phyloP scores from a whole-genome alignment of 1,140 invertebrate genomes.

The Argopecten irradians region DNA sequence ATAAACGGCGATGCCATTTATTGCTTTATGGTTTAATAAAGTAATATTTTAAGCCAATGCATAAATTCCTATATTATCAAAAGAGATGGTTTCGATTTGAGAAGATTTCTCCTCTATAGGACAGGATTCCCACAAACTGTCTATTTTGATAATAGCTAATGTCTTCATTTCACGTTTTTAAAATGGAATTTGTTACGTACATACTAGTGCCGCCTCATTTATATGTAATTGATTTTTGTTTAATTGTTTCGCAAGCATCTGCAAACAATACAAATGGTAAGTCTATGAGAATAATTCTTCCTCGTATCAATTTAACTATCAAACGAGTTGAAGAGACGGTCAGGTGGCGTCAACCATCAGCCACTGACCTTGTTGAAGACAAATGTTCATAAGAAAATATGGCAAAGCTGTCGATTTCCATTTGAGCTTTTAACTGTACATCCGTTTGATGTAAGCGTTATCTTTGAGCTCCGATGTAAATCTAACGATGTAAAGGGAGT shows the following conservation, averaged over 20 bases:
- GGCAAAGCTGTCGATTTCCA: background rate
- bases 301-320: background rate
- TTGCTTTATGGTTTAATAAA: too few relatives aligned
- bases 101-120: too few relatives aligned
- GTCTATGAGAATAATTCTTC: background rate
- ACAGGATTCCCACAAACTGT: too few relatives aligned
- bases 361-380: background rate
- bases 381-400: background rate
- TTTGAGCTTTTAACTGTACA: background rate
- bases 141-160: too few relatives aligned
- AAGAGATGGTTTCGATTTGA: too few relatives aligned
- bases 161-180: too few relatives aligned
- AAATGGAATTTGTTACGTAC: background rate
- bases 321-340: background rate
- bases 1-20: too few relatives aligned
- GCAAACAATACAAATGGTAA: background rate
- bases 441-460: constrained; percentile 3
- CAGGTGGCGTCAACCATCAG: background rate
- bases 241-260: background rate
- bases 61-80: too few relatives aligned
- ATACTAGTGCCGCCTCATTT: background rate
- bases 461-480: background rate
- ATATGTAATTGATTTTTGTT: background rate
- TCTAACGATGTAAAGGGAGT: background rate
- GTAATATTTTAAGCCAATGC: too few relatives aligned